Conservation (phyloP, 2,888 invertebrate genomes). For the Phragmatobia fuliginosa region DNA sequence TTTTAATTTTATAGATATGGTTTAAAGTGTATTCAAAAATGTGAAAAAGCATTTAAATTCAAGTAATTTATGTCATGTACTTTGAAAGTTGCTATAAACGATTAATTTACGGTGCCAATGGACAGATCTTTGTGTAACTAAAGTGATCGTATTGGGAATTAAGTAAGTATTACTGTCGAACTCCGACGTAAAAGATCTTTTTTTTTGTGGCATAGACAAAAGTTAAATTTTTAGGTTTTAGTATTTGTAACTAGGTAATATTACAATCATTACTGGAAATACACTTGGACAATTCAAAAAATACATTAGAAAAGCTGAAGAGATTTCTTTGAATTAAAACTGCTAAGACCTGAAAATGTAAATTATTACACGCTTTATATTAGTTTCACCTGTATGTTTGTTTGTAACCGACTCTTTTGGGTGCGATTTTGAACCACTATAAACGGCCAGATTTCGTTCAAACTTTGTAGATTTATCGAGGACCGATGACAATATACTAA, state of each 20-base stretch:
- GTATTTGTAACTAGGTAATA: too few species aligned
- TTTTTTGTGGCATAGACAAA: not conserved
- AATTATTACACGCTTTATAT: too few species aligned
- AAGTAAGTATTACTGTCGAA: not conserved
- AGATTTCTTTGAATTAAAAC: too few species aligned
- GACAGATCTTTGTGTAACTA: not conserved
- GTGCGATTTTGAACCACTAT: too few species aligned
- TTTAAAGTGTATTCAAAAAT: not conserved
- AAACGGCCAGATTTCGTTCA: too few species aligned
- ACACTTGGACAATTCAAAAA: too few species aligned
- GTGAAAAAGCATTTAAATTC: not conserved
- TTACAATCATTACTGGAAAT: too few species aligned
- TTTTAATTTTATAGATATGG: not conserved
- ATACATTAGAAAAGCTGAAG: too few species aligned
- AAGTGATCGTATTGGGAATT: not conserved
- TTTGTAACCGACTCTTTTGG: too few species aligned
- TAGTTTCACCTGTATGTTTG: too few species aligned
- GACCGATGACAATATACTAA: too few species aligned
- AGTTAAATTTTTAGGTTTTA: not conserved
- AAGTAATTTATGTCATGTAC: not conserved
- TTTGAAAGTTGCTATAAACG: not conserved
- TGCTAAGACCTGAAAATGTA: not conserved
- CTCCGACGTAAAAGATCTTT: not conserved
- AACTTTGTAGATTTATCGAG: too few species aligned
- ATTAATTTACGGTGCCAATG: not conserved